Evolutionary conservation across 2,113 vertebrate genomes (phyloP), one percentile per base, ranked within the genome.

Genomic region (Eleginops maclovinus): DNA sequence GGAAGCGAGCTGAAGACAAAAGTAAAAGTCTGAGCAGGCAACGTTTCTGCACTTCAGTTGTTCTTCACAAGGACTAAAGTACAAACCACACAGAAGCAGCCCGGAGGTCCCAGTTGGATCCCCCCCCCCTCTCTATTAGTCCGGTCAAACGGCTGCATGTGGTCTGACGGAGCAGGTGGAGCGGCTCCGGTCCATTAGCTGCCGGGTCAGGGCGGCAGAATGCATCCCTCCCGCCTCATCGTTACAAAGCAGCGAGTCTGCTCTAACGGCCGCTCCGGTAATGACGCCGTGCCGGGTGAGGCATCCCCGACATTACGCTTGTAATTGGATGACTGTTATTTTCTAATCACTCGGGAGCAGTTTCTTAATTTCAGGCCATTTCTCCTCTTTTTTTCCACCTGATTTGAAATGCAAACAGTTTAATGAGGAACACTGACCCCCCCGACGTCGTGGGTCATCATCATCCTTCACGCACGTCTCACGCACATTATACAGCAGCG

Each of bases 131-230:
- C n/a, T 79, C 75, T 76, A 86, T 90, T 88, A 89, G 83, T 85
- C 79, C 83, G 87, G 68, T 79, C 77, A 75, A 87, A 84, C 19
- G 84, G 80, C 75, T 83, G 87, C 72, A 76, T 83, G 89, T 82
- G 86, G 77, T 81, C 77, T 84, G 61, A 71, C 61, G 17, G 88
- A 89, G 85, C 91, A 90, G 91, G 88, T 92, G 91, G 84, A 72
- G 65, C 50, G 65, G 89, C 87, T 88, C 86, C 75, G 91, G 86
- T 55, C 91, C 86, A 86, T 91, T 92, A 91, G 88, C 85, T 58
- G 49, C 64, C 24, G 89, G 83, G 84, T 88, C 88, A 86, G 79
- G 2, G 54, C 63, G n/a, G n/a, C 66, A 82, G 88, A 68, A 69
- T 65, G 81, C 73, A 59, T 80, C 63, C 56, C 75, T 66, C 77